Conservation (phyloP, 2,113 vertebrate species). For the Laterallus jamaicensis region DNA sequence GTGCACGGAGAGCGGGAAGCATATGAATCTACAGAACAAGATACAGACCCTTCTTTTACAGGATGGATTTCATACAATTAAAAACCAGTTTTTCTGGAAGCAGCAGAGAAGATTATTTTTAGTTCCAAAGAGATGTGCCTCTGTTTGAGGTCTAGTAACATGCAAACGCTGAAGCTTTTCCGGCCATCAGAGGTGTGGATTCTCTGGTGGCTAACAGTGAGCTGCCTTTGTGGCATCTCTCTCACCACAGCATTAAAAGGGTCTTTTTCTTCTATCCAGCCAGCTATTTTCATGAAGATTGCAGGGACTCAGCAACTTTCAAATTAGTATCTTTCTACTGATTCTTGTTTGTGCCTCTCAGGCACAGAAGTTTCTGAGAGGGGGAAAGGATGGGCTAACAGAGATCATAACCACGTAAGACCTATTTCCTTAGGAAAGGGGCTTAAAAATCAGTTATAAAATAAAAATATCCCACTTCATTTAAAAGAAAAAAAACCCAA, state of each 20-base stretch:
- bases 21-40: neutral
- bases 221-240: neutral
- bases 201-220: slow-evolving; percentile 5
- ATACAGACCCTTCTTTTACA: neutral
- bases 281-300: neutral
- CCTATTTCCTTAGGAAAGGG: neutral
- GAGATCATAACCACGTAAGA: neutral
- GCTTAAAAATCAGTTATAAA: neutral
- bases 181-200: slow-evolving; percentile 23
- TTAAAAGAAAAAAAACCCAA: neutral
- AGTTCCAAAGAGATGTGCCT: neutral
- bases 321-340: neutral
- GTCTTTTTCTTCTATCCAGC: neutral
- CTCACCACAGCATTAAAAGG: neutral
- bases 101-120: neutral
- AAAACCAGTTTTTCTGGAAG: slow-evolving; percentile 25
- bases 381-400: neutral
- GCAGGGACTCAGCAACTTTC: neutral
- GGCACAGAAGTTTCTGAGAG: neutral
- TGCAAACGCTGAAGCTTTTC: neutral
- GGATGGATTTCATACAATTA: slow-evolving; percentile 1
- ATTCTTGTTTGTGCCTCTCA: neutral
- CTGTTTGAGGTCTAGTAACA: slow-evolving; percentile 9
- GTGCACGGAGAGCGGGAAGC: neutral
- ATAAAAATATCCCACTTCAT: neutral